A percentile compares a stretch with the other conserved stretches of the same genome.
Conservation (phyloP, 1,140 invertebrate genomes). For the Drosophila subobscura region DNA sequence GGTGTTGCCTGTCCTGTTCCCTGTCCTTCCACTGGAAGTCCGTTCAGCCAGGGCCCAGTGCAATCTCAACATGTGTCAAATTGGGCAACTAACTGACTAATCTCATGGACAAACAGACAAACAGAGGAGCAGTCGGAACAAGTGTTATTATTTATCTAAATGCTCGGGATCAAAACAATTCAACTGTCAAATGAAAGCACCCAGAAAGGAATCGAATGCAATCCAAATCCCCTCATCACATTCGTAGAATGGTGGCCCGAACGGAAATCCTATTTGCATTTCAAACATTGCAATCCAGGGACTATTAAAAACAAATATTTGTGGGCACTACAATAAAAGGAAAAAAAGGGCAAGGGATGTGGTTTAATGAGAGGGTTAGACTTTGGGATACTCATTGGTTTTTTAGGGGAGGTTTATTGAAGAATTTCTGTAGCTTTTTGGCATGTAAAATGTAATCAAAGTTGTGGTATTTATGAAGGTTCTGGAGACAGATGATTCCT, state of each 20-base stretch:
- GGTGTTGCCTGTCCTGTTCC: no score
- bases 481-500: no score
- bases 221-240: no score
- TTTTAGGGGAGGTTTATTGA: background rate
- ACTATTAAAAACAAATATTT: constrained; percentile 84
- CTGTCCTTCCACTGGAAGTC: background rate
- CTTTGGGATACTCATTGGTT: constrained; percentile 1
- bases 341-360: constrained; percentile 13
- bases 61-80: constrained; percentile 79
- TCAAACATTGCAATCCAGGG: constrained; percentile 72
- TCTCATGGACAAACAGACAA: constrained; percentile 70
- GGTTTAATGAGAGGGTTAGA: background rate
- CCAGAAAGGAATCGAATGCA: no score
- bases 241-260: constrained; percentile 5
- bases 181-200: constrained; percentile 59
- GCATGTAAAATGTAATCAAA: no score
- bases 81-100: constrained; percentile 82
- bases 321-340: constrained; percentile 60
- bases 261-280: constrained; percentile 83
- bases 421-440: no score
- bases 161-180: constrained; percentile 66
- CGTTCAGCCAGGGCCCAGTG: background rate
- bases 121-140: constrained; percentile 54
- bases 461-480: no score
- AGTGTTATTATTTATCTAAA: constrained; percentile 78